Evolutionary conservation across 1,140 invertebrate species (phyloP).

Genomic region (Pomacea maculata): DNA sequence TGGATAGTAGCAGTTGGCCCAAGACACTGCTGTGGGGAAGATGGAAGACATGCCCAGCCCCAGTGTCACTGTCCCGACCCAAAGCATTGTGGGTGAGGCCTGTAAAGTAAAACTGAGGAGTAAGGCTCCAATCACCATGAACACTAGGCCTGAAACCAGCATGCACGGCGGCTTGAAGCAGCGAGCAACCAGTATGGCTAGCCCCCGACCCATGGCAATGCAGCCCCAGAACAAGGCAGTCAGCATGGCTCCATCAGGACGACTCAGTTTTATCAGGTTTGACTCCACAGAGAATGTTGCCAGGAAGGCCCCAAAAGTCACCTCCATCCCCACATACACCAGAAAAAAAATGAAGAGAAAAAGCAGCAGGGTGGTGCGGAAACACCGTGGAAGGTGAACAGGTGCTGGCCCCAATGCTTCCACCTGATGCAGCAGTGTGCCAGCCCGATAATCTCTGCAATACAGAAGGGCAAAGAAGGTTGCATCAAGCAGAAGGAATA

Average conservation of each 20-base stretch:
- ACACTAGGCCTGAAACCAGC: slow-evolving; percentile 60
- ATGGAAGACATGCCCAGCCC: slow-evolving; percentile 69
- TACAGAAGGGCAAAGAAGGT: slow-evolving; percentile 65
- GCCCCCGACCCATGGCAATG: slow-evolving; percentile 65
- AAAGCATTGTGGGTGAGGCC: slow-evolving; percentile 43
- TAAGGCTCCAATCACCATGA: slow-evolving; percentile 60
- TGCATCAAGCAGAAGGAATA: slow-evolving; percentile 63
- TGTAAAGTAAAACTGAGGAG: slow-evolving; percentile 61
- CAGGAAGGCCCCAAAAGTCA: slow-evolving; percentile 67
- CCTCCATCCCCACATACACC: slow-evolving; percentile 67
- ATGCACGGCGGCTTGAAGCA: slow-evolving; percentile 61
- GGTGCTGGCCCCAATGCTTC: slow-evolving; percentile 18
- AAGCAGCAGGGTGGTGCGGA: slow-evolving; percentile 53
- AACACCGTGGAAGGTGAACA: slow-evolving; percentile 8
- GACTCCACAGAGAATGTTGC: slow-evolving; percentile 62
- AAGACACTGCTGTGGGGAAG: slow-evolving; percentile 67
- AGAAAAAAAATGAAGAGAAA: slow-evolving; percentile 67
- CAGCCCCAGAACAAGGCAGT: slow-evolving; percentile 68
- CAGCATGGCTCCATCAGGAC: slow-evolving; percentile 60
- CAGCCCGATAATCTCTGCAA: slow-evolving; percentile 47
- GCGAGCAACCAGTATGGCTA: slow-evolving; percentile 65
- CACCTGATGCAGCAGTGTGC: slow-evolving; percentile 15
- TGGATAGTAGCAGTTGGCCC: slow-evolving; percentile 67
- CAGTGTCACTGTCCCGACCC: slow-evolving; percentile 52
- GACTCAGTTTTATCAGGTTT: slow-evolving; percentile 50